Conservation (phyloP, 2,888 invertebrate species). For the Oscheius sp. region DNA sequence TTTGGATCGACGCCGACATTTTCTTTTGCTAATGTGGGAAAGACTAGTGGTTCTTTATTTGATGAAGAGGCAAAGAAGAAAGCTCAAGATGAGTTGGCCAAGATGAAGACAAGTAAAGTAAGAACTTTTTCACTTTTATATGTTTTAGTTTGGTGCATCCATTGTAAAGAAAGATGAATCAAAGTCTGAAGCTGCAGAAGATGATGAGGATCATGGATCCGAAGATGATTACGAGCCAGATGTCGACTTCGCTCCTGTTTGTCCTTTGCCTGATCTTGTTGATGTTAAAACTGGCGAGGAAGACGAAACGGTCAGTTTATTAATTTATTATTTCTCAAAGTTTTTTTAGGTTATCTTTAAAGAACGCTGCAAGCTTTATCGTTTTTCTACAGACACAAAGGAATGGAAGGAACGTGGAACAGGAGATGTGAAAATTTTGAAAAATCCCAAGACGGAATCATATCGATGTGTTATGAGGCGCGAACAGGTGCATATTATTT, state of each 20-base stretch:
- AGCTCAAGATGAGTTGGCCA: conserved; percentile 45
- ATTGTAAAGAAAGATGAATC: neutral
- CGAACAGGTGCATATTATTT: conserved; percentile 76
- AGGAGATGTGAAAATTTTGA: conserved; percentile 74
- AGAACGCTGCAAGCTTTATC: conserved; percentile 72
- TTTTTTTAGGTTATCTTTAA: conserved; percentile 65
- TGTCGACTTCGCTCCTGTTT: conserved; percentile 65
- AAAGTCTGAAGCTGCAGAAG: conserved; percentile 19
- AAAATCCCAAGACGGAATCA: conserved; percentile 78
- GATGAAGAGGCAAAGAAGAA: conserved; percentile 37
- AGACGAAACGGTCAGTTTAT: conserved; percentile 56
- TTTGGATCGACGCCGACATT: conserved; percentile 6
- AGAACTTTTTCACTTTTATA: neutral
- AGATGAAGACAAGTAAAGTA: conserved; percentile 41
- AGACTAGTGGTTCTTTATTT: conserved; percentile 35
- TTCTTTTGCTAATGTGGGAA: too few species aligned
- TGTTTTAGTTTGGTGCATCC: conserved; percentile 1
- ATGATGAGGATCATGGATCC: conserved; percentile 30
- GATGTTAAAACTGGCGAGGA: conserved; percentile 70
- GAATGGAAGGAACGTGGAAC: conserved; percentile 73
- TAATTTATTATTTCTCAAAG: neutral
- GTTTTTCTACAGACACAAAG: conserved; percentile 63
- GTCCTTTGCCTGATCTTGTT: conserved; percentile 68
- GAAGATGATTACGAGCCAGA: conserved; percentile 60
- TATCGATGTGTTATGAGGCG: conserved; percentile 87